A percentile compares a stretch with the other conserved stretches of the same genome.
Evolutionary conservation across 2,113 vertebrate genomes (phyloP).

Genomic region (Chaenocephalus aceratus): DNA sequence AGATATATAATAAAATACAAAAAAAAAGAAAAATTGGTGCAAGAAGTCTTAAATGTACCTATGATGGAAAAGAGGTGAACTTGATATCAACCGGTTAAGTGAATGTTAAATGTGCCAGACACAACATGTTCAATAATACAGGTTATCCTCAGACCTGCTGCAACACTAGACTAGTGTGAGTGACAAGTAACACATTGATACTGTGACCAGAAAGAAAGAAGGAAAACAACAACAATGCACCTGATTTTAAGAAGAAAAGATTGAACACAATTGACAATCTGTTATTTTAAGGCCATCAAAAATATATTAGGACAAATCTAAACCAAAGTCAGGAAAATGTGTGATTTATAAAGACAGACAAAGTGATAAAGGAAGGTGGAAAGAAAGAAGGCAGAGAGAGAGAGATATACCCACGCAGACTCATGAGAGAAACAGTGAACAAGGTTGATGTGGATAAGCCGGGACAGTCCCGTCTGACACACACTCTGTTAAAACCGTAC

Average conservation of each 20-base stretch:
- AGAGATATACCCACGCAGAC: neutral
- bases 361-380: neutral
- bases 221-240: constrained; percentile 12
- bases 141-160: constrained; percentile 24
- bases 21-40: no score
- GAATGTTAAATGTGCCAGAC: constrained; percentile 17
- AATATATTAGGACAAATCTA: neutral
- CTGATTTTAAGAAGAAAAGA: constrained; percentile 30
- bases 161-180: constrained; percentile 54
- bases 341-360: neutral
- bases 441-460: constrained; percentile 55
- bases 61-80: no score
- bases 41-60: no score
- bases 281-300: neutral
- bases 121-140: constrained; percentile 60
- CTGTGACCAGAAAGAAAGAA: constrained; percentile 22
- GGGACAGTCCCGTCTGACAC: constrained; percentile 63
- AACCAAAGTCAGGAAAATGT: neutral
- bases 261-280: neutral
- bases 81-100: no score
- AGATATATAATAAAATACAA: no score
- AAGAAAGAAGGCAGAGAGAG: neutral
- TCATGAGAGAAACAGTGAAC: constrained; percentile 23
- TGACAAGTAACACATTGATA: constrained; percentile 37
- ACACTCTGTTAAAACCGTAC: constrained; percentile 31